These are phyloP conservation scores for Zaprionus lachaisei DNA, from an alignment of 1,140 invertebrate genomes.

Conservation along the genomic window DNA sequence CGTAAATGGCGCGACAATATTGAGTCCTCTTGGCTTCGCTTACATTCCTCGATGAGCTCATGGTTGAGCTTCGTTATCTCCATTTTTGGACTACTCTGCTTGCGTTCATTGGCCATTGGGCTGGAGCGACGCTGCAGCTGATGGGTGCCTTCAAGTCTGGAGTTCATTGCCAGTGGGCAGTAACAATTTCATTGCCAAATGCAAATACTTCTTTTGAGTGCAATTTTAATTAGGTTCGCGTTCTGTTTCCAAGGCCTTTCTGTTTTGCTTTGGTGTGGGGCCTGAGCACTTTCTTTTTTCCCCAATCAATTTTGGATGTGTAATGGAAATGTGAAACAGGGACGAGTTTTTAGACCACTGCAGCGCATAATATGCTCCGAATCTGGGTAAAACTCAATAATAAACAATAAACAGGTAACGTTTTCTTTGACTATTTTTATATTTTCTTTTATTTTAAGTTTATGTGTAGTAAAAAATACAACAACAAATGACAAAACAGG, in stretches of 20 bases:
- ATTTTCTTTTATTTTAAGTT: slow-evolving; percentile 55
- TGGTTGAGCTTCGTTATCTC: slow-evolving; percentile 74
- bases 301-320: slow-evolving; percentile 62
- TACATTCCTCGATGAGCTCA: slow-evolving; percentile 78
- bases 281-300: slow-evolving; percentile 68
- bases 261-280: slow-evolving; percentile 20
- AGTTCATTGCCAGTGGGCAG: slow-evolving; percentile 68
- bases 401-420: slow-evolving; percentile 50
- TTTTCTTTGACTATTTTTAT: slow-evolving; percentile 54
- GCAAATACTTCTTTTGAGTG: slow-evolving; percentile 8
- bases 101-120: slow-evolving; percentile 70
- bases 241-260: slow-evolving; percentile 58
- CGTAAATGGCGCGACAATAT: slow-evolving; percentile 69
- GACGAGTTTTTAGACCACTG: slow-evolving; percentile 31
- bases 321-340: slow-evolving; percentile 33
- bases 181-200: slow-evolving; percentile 72
- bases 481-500: slow-evolving; percentile 50
- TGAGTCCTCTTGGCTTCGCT: slow-evolving; percentile 71
- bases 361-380: slow-evolving; percentile 46
- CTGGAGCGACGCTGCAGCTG: slow-evolving; percentile 54
- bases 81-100: slow-evolving; percentile 66
- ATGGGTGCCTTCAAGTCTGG: slow-evolving; percentile 65
- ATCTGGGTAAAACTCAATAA: slow-evolving; percentile 44
- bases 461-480: slow-evolving; percentile 47
- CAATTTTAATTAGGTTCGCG: slow-evolving; percentile 60